A percentile compares a stretch with the other conserved stretches of the same genome.
phyloP scores from a whole-genome alignment of 2,888 invertebrate species.

The Pocota personata region DNA sequence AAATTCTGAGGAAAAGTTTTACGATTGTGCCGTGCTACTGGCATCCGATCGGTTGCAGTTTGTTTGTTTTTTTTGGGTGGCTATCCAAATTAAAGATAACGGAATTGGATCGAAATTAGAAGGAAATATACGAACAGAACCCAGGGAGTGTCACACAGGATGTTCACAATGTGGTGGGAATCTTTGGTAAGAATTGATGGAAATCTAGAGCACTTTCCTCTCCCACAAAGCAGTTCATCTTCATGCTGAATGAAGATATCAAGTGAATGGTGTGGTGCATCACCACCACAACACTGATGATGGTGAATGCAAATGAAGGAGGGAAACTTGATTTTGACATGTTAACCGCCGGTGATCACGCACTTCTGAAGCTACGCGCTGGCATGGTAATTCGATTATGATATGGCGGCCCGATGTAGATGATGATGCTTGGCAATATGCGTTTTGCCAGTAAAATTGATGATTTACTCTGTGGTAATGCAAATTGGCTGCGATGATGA shows the following conservation, averaged over 20 bases:
- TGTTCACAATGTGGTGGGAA: constrained; percentile 13
- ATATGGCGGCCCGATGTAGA: constrained; percentile 10
- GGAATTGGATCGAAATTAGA: constrained; percentile 21
- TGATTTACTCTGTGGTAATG: constrained; percentile 63
- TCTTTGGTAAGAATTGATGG: neutral
- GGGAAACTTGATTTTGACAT: constrained; percentile 66
- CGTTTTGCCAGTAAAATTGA: constrained; percentile 59
- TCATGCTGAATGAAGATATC: constrained; percentile 45
- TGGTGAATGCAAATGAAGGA: constrained; percentile 37
- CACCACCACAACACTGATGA: neutral
- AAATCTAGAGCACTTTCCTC: constrained; percentile 2
- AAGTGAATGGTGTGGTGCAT: constrained; percentile 5
- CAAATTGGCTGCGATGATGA: constrained; percentile 58
- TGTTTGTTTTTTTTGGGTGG: neutral
- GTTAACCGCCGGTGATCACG: constrained; percentile 66
- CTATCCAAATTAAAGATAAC: constrained; percentile 41
- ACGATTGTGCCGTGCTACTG: constrained; percentile 29
- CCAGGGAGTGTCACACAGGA: constrained; percentile 12
- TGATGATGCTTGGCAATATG: constrained; percentile 50
- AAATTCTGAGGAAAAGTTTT: constrained; percentile 51
- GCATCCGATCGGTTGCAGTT: constrained; percentile 11
- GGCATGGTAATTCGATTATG: constrained; percentile 53
- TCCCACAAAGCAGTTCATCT: neutral
- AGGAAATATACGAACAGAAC: neutral
- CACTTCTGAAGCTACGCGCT: constrained; percentile 26